Evolutionary conservation across 2,888 invertebrate genomes (phyloP).

Genomic region (Actias luna): DNA sequence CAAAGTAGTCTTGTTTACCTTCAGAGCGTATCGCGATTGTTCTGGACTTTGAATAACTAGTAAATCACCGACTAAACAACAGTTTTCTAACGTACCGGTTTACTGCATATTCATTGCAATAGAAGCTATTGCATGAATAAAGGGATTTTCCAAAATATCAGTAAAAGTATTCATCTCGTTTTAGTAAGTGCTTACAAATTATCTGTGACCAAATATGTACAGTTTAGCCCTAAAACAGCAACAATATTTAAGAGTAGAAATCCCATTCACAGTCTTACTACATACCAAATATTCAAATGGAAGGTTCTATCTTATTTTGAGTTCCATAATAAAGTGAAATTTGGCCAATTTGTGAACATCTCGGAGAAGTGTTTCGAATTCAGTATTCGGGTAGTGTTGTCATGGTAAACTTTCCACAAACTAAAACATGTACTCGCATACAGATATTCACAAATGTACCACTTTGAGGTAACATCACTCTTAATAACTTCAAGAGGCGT

Average conservation of each 20-base stretch:
- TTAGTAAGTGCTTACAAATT: too few relatives aligned
- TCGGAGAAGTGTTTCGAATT: neutral
- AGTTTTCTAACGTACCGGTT: neutral
- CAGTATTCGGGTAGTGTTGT: slow-evolving; percentile 24
- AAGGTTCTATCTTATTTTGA: neutral
- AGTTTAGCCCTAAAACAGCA: neutral
- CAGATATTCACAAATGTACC: slow-evolving; percentile 27
- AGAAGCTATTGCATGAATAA: too few relatives aligned
- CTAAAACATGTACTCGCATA: slow-evolving; percentile 28
- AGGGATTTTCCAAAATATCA: neutral
- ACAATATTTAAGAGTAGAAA: neutral
- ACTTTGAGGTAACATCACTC: slow-evolving; percentile 53
- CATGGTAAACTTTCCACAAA: slow-evolving; percentile 22
- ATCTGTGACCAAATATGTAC: too few relatives aligned
- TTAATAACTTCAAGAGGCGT: slow-evolving; percentile 43
- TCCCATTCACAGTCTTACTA: neutral
- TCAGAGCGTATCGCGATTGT: neutral
- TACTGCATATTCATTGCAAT: too few relatives aligned
- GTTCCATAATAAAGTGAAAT: slow-evolving; percentile 7
- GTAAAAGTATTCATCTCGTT: too few relatives aligned
- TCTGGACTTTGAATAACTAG: neutral
- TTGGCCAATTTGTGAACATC: neutral
- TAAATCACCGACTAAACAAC: neutral
- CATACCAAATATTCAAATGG: neutral
- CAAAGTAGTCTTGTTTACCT: neutral